Conservation (phyloP, 2,797 vertebrate species). For the Enteromius paludinosus region DNA sequence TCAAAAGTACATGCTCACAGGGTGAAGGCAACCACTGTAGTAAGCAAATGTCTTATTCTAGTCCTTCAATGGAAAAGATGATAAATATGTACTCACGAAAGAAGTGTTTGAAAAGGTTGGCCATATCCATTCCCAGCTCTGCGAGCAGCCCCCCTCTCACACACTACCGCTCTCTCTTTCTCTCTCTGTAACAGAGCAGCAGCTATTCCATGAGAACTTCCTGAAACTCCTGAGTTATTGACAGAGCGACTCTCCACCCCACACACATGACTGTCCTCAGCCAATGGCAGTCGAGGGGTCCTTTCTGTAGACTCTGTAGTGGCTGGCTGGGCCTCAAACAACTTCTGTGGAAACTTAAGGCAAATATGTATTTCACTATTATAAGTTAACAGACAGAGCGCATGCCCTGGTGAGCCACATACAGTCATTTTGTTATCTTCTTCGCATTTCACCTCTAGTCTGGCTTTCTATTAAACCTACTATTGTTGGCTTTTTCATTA, state of each 20-base stretch:
- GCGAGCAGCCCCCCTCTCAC: conserved; percentile 36
- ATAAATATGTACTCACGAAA: conserved; percentile 83
- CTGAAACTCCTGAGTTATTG: conserved; percentile 76
- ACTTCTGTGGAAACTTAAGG: conserved; percentile 32
- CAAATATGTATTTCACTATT: conserved; percentile 14
- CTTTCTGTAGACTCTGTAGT: conserved; percentile 19
- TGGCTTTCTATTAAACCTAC: background rate
- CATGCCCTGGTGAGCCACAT: background rate
- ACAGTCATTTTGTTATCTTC: background rate
- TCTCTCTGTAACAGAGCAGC: conserved; percentile 43
- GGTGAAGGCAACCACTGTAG: conserved; percentile 3
- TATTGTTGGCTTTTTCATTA: background rate
- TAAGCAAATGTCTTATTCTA: background rate
- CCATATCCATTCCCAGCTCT: conserved; percentile 51
- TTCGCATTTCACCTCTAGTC: background rate
- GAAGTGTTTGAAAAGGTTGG: conserved; percentile 83
- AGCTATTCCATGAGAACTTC: conserved; percentile 60
- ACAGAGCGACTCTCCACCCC: conserved; percentile 72
- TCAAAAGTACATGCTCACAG: background rate
- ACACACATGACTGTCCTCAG: conserved; percentile 69
- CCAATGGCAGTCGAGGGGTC: conserved; percentile 54
- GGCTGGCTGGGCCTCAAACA: conserved; percentile 28
- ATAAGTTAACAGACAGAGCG: background rate
- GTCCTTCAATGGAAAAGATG: conserved; percentile 42
- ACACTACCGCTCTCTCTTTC: conserved; percentile 34